These are phyloP conservation scores for Melanotaenia boesemani DNA, from an alignment of 2,797 vertebrate species.

Conservation along the genomic window DNA sequence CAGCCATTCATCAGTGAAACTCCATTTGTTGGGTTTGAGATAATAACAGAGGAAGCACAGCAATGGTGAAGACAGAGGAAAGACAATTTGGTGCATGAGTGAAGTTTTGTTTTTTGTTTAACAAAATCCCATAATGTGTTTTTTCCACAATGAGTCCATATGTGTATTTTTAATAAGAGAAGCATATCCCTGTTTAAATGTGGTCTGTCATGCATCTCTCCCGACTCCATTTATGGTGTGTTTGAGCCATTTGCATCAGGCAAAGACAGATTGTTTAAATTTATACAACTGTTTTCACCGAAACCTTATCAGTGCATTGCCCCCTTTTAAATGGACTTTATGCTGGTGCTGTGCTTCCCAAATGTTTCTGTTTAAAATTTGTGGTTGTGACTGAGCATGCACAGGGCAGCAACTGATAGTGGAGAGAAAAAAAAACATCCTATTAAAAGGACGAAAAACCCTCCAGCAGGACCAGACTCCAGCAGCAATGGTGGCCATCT, in stretches of 20 bases:
- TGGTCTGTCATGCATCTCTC: background rate
- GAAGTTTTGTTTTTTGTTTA: constrained; percentile 34
- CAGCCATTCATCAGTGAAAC: constrained; percentile 64
- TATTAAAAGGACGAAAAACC: no score
- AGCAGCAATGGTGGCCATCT: no score
- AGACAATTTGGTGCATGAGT: constrained; percentile 26
- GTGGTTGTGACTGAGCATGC: no score
- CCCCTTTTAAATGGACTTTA: no score
- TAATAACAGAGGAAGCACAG: constrained; percentile 25
- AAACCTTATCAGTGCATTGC: no score
- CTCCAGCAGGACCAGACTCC: no score
- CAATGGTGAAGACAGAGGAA: constrained; percentile 14
- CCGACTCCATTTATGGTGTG: background rate
- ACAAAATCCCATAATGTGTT: constrained; percentile 18
- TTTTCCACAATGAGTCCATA: background rate
- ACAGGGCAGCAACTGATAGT: no score
- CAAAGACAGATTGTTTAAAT: background rate
- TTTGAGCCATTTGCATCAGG: background rate
- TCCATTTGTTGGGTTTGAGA: constrained; percentile 60
- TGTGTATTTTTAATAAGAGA: background rate
- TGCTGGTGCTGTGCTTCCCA: no score
- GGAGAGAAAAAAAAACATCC: no score
- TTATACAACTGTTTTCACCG: no score
- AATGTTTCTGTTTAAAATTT: no score
- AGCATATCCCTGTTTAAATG: background rate